phyloP scores from a whole-genome alignment of 2,113 vertebrate species.

The Coptodon bakossiorum region DNA sequence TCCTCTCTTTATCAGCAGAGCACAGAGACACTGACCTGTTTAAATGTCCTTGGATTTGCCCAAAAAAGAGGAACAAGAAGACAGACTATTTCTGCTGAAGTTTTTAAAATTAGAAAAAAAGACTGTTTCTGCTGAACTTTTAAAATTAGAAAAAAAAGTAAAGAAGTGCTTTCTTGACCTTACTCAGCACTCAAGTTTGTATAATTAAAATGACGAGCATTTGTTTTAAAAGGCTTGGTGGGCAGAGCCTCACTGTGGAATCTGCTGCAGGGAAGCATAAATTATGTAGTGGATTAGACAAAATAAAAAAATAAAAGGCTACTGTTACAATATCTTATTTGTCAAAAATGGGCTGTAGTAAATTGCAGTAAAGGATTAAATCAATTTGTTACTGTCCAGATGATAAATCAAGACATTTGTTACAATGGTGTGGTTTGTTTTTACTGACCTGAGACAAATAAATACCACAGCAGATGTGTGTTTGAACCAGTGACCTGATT shows the following conservation, averaged over 20 bases:
- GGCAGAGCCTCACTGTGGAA: background rate
- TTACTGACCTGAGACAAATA: background rate
- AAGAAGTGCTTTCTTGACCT: background rate
- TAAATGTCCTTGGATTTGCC: background rate
- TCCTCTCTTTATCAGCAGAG: background rate
- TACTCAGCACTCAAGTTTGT: background rate
- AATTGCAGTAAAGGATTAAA: background rate
- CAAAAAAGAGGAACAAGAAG: background rate
- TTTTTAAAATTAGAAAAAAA: background rate
- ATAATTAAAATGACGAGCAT: background rate
- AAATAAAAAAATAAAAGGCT: constrained; percentile 24
- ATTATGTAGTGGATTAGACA: constrained; percentile 28
- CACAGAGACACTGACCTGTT: background rate
- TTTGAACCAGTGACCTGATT: background rate
- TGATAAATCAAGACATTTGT: background rate
- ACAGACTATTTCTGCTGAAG: background rate
- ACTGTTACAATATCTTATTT: constrained; percentile 19
- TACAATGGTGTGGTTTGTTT: background rate
- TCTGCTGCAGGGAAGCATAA: constrained; percentile 33
- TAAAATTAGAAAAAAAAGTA: background rate
- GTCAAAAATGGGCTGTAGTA: background rate
- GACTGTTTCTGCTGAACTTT: background rate
- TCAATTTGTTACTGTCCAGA: background rate
- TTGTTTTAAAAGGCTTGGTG: background rate
- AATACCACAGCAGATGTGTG: background rate